phyloP scores from a whole-genome alignment of 2,113 vertebrate genomes.

The Pipa parva region DNA sequence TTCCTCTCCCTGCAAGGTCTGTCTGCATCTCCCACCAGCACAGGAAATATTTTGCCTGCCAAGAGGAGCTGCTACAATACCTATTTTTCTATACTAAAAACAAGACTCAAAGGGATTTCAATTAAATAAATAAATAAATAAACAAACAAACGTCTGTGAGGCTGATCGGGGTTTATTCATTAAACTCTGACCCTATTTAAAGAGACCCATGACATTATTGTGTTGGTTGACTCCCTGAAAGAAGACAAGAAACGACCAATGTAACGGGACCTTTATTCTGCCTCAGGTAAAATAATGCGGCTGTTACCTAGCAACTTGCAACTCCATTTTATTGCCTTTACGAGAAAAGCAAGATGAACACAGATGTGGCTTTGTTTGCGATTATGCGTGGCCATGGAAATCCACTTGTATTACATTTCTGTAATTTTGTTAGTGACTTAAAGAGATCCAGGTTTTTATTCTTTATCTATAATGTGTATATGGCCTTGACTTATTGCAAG shows the following conservation, averaged over 20 bases:
- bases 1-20: slow-evolving; percentile 20
- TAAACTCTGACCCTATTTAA: background rate
- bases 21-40: slow-evolving; percentile 16
- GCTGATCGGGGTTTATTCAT: no score
- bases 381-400: background rate
- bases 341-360: background rate
- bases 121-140: background rate
- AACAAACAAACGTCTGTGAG: background rate
- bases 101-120: background rate
- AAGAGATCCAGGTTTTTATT: no score
- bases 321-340: background rate
- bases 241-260: background rate
- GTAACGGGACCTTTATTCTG: background rate
- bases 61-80: background rate
- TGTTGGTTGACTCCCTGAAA: background rate
- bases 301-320: slow-evolving; percentile 4
- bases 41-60: slow-evolving; percentile 16
- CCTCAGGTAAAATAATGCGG: slow-evolving; percentile 4
- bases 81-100: background rate
- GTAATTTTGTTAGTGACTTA: no score
- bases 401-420: no score
- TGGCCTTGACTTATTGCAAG: no score
- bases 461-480: no score
- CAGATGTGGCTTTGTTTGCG: background rate
- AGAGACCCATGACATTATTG: background rate